Conservation (phyloP, 1,140 invertebrate species). For the Orius laevigatus region DNA sequence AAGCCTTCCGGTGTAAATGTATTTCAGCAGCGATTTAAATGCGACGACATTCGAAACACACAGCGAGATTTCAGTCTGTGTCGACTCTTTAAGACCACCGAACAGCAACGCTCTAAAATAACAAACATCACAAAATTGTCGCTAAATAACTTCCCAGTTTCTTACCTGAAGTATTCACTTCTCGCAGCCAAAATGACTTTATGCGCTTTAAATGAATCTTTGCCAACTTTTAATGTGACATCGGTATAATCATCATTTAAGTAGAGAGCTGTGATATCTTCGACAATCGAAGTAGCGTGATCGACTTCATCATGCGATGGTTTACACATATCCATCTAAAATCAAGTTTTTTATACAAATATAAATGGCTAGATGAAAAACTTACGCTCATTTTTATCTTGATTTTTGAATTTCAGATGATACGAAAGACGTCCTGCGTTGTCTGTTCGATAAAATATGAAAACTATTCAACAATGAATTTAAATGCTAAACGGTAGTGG, state of each 20-base stretch:
- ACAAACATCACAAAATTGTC: too few relatives aligned
- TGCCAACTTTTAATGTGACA: constrained; percentile 74
- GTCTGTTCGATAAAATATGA: too few relatives aligned
- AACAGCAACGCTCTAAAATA: constrained; percentile 57
- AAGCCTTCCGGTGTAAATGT: constrained; percentile 89
- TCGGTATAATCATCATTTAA: constrained; percentile 81
- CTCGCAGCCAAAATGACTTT: constrained; percentile 80
- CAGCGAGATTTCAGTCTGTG: constrained; percentile 66
- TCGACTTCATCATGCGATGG: constrained; percentile 20
- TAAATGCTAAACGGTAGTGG: too few relatives aligned
- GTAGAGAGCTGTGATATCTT: constrained; percentile 66
- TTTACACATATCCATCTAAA: constrained; percentile 9
- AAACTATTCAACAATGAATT: too few relatives aligned
- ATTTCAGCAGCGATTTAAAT: constrained; percentile 80
- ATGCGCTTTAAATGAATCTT: constrained; percentile 68
- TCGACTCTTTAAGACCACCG: constrained; percentile 81
- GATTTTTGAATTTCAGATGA: too few relatives aligned
- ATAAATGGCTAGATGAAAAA: too few relatives aligned
- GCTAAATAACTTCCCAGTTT: too few relatives aligned
- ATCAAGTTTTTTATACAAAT: too few relatives aligned
- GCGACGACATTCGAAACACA: constrained; percentile 70
- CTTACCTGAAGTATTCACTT: constrained; percentile 81
- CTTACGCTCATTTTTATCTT: too few relatives aligned
- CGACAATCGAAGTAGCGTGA: constrained; percentile 36
- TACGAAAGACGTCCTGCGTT: too few relatives aligned